Base-by-base conservation (phyloP, 2,113 vertebrate species). In the Tyrannus savana region DNA sequence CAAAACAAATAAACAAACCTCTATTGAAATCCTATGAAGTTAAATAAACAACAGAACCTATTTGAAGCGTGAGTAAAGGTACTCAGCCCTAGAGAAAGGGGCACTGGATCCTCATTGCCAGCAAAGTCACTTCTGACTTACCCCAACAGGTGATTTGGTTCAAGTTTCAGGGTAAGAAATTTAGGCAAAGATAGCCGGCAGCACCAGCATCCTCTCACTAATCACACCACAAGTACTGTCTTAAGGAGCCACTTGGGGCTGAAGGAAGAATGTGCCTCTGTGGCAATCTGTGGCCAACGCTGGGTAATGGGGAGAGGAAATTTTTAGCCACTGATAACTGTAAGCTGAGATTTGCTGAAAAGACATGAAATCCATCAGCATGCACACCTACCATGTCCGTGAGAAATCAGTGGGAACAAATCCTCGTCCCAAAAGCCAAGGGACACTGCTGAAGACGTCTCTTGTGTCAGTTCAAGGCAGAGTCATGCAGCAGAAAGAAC, bases 371-470 rank as follows among this genome's bases (percentile, higher is more conserved):
- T 42, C 53, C 52, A 75, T 22, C 68, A 87, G 52, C 56, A 76
- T 24, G 59, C 42, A 56, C 89, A 96, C 97, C 66, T 96, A 97
- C 97, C 97, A 74, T 91, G 66, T 84, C 78, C 79, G 37, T 18
- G 71, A 91, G 91, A 92, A 95, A 89, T 93, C 96, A 95, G 94
- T 97, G 21, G 9, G 52, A 72, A 49, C n/a, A 87, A 63, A 69
- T 71, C 68, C 72, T 77, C 71, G 80, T 56, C 76, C 90, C 66
- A 56, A 3, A 69, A 90, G 82, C 68, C 64, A 73, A 76, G 44
- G 42, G 67, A 46, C 53, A 35, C 21, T 31, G 44, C 50, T 89
- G 50, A 24, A 72, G 81, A 56, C 55, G 66, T 49, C 76, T 82
- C 13, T 2, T 53, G 8, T 81, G 72, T 66, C 82, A 84, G 21